Base-by-base conservation (phyloP, 1,140 invertebrate genomes). In the Trinorchestia longiramus region DNA sequence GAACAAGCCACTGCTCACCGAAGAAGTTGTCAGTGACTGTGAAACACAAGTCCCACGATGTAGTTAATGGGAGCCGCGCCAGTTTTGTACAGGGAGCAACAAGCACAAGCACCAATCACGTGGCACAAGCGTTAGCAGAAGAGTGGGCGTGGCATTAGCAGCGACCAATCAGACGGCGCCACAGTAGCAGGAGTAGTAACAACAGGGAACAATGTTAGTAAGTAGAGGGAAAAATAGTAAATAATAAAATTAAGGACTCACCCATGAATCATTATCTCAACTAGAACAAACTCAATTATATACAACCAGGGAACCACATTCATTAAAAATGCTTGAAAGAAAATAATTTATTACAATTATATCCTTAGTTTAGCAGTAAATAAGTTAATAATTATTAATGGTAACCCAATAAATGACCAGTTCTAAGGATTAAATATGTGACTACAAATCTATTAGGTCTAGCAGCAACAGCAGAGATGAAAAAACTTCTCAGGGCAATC, bases 1-100 rank as follows among this genome's bases (percentile, higher is more conserved):
- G 43, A 43, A 90, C 77, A 96, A 95, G 87, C 95, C 94, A 53
- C 53, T 53, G 96, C 96, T 96, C 96, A 96, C 96, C 95, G 92
- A 96, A 95, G 95, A 97, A 97, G 90, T 97, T 96, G 96, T 96
- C 96, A 42, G 87, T 91, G 95, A 95, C 96, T 95, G 87, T 96
- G 19, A 28, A 95, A 41, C 17, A 0, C 57, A 53, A 43, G 43
- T 45, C 43, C 92, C 92, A 94, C 44, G n/a, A n/a, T n/a, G n/a
- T n/a, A n/a, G n/a, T n/a, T n/a, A n/a, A n/a, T n/a, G n/a, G n/a
- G n/a, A n/a, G n/a, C n/a, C n/a, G n/a, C n/a, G n/a, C n/a, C n/a
- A n/a, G n/a, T n/a, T n/a, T n/a, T n/a, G n/a, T n/a, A n/a, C n/a
- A n/a, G n/a, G n/a, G n/a, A n/a, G n/a, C n/a, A n/a, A n/a, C n/a